Evolutionary conservation across 2,888 invertebrate species (phyloP), one percentile per base, ranked within the genome.

Genomic region (Thera obeliscata): DNA sequence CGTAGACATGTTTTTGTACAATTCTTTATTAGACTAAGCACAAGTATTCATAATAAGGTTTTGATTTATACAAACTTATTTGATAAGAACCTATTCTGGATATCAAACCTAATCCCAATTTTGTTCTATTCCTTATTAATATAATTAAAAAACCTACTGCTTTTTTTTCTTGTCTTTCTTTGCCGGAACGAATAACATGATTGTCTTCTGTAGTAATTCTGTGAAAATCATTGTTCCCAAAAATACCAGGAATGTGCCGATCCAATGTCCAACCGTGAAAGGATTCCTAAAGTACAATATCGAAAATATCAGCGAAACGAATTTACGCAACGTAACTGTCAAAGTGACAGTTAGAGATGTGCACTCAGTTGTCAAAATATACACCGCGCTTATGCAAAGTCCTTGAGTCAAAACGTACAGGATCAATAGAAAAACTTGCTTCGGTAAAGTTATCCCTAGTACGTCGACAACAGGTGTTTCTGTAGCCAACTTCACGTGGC

Each of bases 281-380:
- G 98, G 97, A 94, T 99, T 99, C 78, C 96, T 95, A 85, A 99
- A 99, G 88, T 99, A 98, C 59, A 98, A 79, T 76, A 99, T 98
- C 0, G 99, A 99, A 84, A 99, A 97, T n/a, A 99, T 88, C 49
- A 99, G 93, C 0, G 99, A 99, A 46, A 98, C 95, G 84, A 99
- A 99, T 90, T 99, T 99, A 60, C 99, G 94, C 64, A 99, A 89
- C 0, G 99, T 99, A 43, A 99, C 97, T 0, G 99, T 98, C 76
- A 99, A 93, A 0, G 99, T 99, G 1, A 99, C 99, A 0, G 98
- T 98, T 56, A 99, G 89, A 0, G 99, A 98, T 0, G 98, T 95
- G 83, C 98, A 98, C 87, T 98, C 98, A 0, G 99, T 97, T 1
- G 99, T 99, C 81, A 99, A 92, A 43, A 97, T 95, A 82, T 98